Percentiles rank a stretch among this genome's conserved stretches.
phyloP scores from a whole-genome alignment of 2,888 invertebrate genomes.

The Toxonevra muliebris region DNA sequence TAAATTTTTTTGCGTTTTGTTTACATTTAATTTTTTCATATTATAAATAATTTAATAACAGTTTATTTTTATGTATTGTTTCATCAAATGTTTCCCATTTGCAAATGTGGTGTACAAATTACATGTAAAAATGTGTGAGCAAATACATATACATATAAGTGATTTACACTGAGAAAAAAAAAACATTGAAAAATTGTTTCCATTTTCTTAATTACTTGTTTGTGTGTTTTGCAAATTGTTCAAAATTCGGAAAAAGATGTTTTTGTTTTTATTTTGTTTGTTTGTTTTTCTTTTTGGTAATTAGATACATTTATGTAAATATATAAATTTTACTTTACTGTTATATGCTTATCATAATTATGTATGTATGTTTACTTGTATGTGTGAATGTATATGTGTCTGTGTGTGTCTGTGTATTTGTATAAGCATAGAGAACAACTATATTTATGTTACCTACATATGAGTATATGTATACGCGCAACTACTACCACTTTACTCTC shows the following conservation, averaged over 20 bases:
- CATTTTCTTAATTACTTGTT: neutral
- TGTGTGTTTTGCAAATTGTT: neutral
- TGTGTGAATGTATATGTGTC: neutral
- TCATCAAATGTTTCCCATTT: slow-evolving; percentile 26
- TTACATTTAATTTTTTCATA: slow-evolving; percentile 21
- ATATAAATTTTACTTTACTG: neutral
- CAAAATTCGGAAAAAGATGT: neutral
- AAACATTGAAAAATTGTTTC: slow-evolving; percentile 24
- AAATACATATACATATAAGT: slow-evolving; percentile 44
- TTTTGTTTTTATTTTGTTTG: neutral
- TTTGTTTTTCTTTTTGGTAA: neutral
- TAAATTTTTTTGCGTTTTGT: slow-evolving; percentile 8
- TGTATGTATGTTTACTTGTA: slow-evolving; percentile 28
- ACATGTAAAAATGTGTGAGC: slow-evolving; percentile 31
- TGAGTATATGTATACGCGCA: neutral
- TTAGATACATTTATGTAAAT: too few species aligned
- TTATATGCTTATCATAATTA: neutral
- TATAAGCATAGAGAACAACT: slow-evolving; percentile 9
- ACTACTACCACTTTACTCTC: neutral
- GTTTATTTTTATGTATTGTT: slow-evolving; percentile 33
- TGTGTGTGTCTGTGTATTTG: slow-evolving; percentile 8
- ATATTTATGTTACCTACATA: slow-evolving; percentile 13
- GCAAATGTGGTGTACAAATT: too few species aligned
- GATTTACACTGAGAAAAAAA: slow-evolving; percentile 49
- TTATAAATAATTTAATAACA: slow-evolving; percentile 14